Percentiles rank a stretch among this genome's conserved stretches.
Evolutionary conservation across 2,797 vertebrate species (phyloP).

Genomic region (Gymnothorax reevesii): DNA sequence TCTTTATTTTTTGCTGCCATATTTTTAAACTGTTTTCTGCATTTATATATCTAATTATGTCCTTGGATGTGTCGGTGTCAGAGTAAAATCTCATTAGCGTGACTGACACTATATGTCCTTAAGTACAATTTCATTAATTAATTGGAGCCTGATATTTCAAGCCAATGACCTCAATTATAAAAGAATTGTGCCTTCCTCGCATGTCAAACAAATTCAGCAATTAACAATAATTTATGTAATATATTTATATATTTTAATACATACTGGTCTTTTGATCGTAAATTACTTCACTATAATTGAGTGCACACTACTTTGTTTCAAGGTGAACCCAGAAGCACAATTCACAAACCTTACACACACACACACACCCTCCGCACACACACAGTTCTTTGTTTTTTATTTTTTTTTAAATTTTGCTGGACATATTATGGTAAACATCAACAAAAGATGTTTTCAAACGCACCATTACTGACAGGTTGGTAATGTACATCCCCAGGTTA

Average conservation of each 20-base stretch:
- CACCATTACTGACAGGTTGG: not conserved
- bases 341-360: not conserved
- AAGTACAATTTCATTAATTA: constrained; percentile 3
- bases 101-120: constrained; percentile 2
- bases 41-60: not conserved
- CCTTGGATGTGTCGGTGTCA: constrained; percentile 24
- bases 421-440: not conserved
- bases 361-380: not conserved
- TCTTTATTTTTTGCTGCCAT: not conserved
- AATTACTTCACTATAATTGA: constrained; percentile 7
- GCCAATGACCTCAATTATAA: constrained; percentile 7
- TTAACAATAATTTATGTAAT: constrained; percentile 8
- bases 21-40: not conserved
- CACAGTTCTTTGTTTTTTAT: not conserved
- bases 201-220: not conserved
- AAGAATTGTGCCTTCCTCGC: not conserved
- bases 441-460: not conserved
- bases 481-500: not conserved
- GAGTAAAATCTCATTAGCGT: constrained; percentile 38
- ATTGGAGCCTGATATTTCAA: not conserved
- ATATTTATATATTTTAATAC: not conserved
- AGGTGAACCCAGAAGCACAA: not conserved
- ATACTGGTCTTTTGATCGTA: not conserved
- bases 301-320: not conserved
- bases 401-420: not conserved